phyloP scores from a whole-genome alignment of 1,140 invertebrate genomes.

The Chrysopa pallens region DNA sequence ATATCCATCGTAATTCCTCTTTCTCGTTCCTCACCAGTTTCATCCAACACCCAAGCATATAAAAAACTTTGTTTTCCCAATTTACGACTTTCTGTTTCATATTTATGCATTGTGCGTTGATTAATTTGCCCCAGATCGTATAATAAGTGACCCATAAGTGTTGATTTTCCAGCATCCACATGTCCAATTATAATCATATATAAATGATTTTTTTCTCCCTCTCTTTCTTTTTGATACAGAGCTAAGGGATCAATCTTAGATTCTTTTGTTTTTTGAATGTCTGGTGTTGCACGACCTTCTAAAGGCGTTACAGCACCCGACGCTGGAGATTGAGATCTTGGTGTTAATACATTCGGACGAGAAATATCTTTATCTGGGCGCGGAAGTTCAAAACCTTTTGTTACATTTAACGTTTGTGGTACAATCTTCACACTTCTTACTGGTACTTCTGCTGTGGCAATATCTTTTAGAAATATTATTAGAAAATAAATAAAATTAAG shows the following conservation, averaged over 20 bases:
- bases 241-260: conserved; percentile 31
- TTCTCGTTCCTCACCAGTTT: conserved; percentile 91
- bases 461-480: no score
- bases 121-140: conserved; percentile 80
- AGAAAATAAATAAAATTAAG: no score
- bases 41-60: conserved; percentile 99
- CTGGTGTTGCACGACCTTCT: conserved; percentile 16
- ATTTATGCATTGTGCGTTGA: conserved; percentile 86
- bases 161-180: conserved; percentile 98
- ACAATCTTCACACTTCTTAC: conserved; percentile 4
- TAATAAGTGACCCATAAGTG: conserved; percentile 88
- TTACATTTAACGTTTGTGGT: conserved; percentile 7
- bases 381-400: conserved; percentile 23
- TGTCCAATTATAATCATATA: conserved; percentile 96
- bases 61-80: conserved; percentile 95
- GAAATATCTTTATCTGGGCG: conserved; percentile 4
- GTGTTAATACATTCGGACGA: conserved; percentile 24
- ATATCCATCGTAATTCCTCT: conserved; percentile 92
- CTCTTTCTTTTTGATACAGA: conserved; percentile 56
- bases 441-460: no score
- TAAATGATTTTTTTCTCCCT: conserved; percentile 62
- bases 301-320: conserved; percentile 32
- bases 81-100: conserved; percentile 95
- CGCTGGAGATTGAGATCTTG: conserved; percentile 39
- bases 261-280: conserved; percentile 25